These are phyloP conservation scores for Camponotus vicinus DNA, from an alignment of 1,140 invertebrate genomes.

Conservation along the genomic window DNA sequence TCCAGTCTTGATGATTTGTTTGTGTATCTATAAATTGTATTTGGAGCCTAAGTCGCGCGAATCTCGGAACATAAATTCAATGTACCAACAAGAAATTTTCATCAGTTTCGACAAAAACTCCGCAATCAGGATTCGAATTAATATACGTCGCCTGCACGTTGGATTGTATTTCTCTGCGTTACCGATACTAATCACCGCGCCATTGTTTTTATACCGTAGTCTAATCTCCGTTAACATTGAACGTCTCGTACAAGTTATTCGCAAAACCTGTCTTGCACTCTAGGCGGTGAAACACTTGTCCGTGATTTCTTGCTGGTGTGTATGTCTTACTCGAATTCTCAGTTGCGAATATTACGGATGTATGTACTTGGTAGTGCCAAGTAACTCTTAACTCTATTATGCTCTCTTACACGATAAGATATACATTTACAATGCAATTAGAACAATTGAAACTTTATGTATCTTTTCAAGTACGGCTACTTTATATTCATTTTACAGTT, in stretches of 20 bases:
- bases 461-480: neutral
- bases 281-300: conserved; percentile 55
- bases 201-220: conserved; percentile 61
- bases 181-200: conserved; percentile 67
- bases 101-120: conserved; percentile 33
- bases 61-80: neutral
- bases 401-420: neutral
- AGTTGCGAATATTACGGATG: conserved; percentile 42
- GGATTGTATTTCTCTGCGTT: conserved; percentile 45
- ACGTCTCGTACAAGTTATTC: conserved; percentile 15
- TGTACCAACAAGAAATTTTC: conserved; percentile 30
- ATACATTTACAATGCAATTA: neutral
- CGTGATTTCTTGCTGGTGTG: conserved; percentile 62
- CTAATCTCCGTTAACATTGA: conserved; percentile 70
- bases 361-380: neutral
- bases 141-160: conserved; percentile 56
- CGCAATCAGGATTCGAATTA: conserved; percentile 66
- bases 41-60: neutral
- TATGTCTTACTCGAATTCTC: conserved; percentile 29
- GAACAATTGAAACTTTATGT: neutral
- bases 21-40: neutral
- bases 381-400: neutral
- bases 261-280: conserved; percentile 58
- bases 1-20: neutral
- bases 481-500: neutral